These are phyloP conservation scores for Brachylomia viminalis DNA, from an alignment of 2,888 invertebrate genomes.

Conservation along the genomic window DNA sequence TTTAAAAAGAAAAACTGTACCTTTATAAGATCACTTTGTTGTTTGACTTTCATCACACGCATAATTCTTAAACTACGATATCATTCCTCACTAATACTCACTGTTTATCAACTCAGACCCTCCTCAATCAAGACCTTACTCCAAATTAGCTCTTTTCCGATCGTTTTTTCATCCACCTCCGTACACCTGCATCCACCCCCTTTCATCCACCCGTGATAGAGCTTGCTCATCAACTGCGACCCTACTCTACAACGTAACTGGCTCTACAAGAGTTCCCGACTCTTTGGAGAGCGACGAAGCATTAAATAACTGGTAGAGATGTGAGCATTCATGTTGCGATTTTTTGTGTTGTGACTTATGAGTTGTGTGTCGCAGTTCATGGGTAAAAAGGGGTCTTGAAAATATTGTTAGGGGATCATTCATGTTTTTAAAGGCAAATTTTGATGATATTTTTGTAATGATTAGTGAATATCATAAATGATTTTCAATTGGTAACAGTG, in stretches of 20 bases:
- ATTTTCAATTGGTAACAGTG: background rate
- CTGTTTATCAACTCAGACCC: slow-evolving; percentile 18
- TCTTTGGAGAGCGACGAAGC: slow-evolving; percentile 84
- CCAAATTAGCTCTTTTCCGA: slow-evolving; percentile 32
- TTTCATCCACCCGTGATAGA: slow-evolving; percentile 70
- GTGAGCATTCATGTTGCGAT: slow-evolving; percentile 77
- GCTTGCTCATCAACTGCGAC: slow-evolving; percentile 77
- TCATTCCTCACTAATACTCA: background rate
- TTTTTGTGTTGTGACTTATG: slow-evolving; percentile 45
- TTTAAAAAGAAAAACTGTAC: background rate
- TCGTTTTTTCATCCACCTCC: slow-evolving; percentile 26
- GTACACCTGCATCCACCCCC: slow-evolving; percentile 65
- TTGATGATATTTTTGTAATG: background rate
- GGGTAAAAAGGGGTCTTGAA: background rate
- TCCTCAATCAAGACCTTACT: slow-evolving; percentile 46
- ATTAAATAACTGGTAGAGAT: slow-evolving; percentile 83
- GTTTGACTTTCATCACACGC: background rate
- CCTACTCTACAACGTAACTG: slow-evolving; percentile 80
- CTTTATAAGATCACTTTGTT: background rate
- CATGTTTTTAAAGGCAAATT: background rate
- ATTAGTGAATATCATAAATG: background rate
- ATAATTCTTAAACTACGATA: background rate
- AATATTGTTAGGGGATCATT: slow-evolving; percentile 1
- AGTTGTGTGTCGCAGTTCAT: slow-evolving; percentile 11
- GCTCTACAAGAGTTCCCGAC: slow-evolving; percentile 74